phyloP scores from a whole-genome alignment of 1,140 invertebrate species.

The Nasonia longicornis region DNA sequence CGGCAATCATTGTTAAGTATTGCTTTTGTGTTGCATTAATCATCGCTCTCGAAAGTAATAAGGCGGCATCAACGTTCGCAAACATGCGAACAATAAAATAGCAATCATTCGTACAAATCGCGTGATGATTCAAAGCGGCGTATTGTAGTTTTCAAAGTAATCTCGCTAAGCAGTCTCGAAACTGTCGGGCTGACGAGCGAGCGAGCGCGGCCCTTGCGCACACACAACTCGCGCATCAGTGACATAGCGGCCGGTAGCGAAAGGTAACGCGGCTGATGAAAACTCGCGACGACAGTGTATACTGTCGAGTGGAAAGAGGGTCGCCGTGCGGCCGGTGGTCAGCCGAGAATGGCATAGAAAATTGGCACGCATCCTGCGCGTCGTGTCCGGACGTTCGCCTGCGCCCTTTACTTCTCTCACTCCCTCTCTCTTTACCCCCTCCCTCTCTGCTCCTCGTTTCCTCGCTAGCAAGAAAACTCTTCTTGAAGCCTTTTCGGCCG shows the following conservation, averaged over 20 bases:
- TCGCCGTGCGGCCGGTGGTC: conserved; percentile 19
- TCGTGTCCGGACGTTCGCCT: conserved; percentile 40
- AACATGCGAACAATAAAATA: too few relatives aligned
- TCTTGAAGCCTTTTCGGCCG: neutral
- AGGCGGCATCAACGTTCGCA: too few relatives aligned
- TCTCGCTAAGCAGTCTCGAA: conserved; percentile 10
- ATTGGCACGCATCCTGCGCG: conserved; percentile 50
- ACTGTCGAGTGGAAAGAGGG: conserved; percentile 13
- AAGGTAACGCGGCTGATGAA: neutral
- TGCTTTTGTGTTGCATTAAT: too few relatives aligned
- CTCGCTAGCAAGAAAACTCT: neutral
- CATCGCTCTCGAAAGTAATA: too few relatives aligned
- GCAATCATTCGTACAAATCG: too few relatives aligned
- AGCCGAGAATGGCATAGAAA: conserved; percentile 49
- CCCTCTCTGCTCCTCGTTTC: neutral
- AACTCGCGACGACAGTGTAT: neutral
- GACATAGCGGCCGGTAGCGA: neutral
- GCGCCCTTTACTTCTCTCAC: conserved; percentile 10
- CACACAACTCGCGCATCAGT: neutral
- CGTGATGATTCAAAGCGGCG: too few relatives aligned
- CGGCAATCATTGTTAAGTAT: too few relatives aligned
- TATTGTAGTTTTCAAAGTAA: too few relatives aligned
- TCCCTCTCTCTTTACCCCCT: neutral
- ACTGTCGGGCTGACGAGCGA: neutral
- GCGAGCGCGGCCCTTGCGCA: neutral